Percentiles rank a stretch among this genome's conserved stretches.
phyloP scores from a whole-genome alignment of 2,113 vertebrate genomes.

The Aspidoscelis tigris region DNA sequence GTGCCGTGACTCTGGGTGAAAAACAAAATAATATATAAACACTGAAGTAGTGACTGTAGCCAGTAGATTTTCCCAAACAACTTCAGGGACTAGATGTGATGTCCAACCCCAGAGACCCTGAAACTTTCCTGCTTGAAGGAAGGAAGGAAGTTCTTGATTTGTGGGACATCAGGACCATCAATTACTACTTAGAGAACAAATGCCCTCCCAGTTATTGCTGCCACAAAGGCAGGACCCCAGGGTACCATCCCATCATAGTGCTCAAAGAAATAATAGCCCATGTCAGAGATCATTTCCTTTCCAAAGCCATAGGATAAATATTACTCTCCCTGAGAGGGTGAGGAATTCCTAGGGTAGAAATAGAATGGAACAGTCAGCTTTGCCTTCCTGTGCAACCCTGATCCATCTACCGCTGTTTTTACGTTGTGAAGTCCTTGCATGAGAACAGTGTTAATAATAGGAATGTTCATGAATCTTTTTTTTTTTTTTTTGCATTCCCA shows the following conservation, averaged over 20 bases:
- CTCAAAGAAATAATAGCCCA: neutral
- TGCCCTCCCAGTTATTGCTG: neutral
- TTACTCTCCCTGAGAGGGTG: neutral
- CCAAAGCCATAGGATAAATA: neutral
- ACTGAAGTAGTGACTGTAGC: too few species aligned
- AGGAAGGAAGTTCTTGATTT: neutral
- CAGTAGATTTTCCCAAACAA: neutral
- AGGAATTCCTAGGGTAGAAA: neutral
- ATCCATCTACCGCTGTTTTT: neutral
- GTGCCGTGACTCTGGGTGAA: neutral
- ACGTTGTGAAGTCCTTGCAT: neutral
- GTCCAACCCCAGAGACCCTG: neutral
- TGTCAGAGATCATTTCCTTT: conserved; percentile 1
- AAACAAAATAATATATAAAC: neutral
- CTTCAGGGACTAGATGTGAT: neutral
- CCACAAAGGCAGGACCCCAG: neutral
- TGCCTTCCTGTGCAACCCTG: neutral
- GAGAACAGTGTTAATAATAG: neutral
- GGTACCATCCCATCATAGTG: neutral
- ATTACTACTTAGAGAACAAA: neutral
- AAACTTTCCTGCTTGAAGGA: neutral
- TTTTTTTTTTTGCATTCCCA: too few species aligned
- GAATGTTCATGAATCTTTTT: too few species aligned
- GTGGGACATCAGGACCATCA: neutral
- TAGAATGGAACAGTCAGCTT: neutral